Base-by-base conservation (phyloP, 2,113 vertebrate species). In the Pheucticus melanocephalus region DNA sequence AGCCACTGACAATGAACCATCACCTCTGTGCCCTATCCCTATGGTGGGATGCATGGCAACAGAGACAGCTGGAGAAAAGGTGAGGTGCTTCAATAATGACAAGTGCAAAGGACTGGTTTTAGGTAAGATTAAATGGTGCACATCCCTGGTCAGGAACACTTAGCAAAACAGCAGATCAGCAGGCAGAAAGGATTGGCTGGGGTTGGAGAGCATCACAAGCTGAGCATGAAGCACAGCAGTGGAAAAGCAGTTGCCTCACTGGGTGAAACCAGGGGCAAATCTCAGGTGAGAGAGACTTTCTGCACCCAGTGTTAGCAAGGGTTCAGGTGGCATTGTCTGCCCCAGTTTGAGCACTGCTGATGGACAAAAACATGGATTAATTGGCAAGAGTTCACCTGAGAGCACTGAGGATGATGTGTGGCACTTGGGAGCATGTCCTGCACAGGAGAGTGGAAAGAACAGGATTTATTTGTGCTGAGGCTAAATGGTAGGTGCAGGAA, bases 41-140 rank as follows among this genome's bases (percentile, higher is more conserved):
- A 0, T 28, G 51, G 17, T 33, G 39, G 51, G 48, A 54, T 17
- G 15, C 47, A 30, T 1, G 9, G 35, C 23, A 9, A 7, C 11
- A 45, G 45, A 33, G 12, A 45, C 28, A 69, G 40, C 28, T 48
- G 64, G 35, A 47, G 35, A 45, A 82, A 81, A 81, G 23, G 13
- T 0, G 0, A 65, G 11, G 21, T 5, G 3, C 33, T 60, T 71
- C 66, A 64, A 0, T 25, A 72, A 61, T 28, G 40, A 51, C 27
- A 51, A 28, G 19, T 0, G 3, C 59, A 51, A n/a, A 64, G 27
- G 28, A 31, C 20, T 63, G 54, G 13, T 11, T 77, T 77, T 57
- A 61, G n/a, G 8, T 15, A 45, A n/a, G 37, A 86, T 16, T 72
- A 48, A 90, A 53, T 3, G 27, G 19, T 2, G 0, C 20, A 19